Conservation (phyloP, 2,888 invertebrate species). For the Scaptomyza tumidula region DNA sequence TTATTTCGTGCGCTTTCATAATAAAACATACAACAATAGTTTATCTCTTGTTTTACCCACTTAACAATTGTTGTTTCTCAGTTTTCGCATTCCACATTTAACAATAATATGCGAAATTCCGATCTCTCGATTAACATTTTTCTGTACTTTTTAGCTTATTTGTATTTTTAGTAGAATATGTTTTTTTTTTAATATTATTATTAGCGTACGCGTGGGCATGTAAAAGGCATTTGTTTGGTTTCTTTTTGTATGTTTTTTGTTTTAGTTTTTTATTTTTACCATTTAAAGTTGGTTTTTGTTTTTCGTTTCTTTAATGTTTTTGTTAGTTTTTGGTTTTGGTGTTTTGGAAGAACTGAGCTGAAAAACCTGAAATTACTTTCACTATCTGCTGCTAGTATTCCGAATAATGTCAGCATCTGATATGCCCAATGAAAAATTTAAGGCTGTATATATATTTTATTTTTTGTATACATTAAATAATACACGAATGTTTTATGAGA, state of each 20-base stretch:
- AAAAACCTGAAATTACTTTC: slow-evolving; percentile 67
- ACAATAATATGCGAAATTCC: slow-evolving; percentile 47
- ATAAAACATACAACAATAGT: slow-evolving; percentile 77
- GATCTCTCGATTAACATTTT: slow-evolving; percentile 16
- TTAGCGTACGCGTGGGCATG: slow-evolving; percentile 80
- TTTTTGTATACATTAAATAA: slow-evolving; percentile 13
- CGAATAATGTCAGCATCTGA: slow-evolving; percentile 49
- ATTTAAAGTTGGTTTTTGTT: slow-evolving; percentile 27
- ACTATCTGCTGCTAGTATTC: slow-evolving; percentile 47
- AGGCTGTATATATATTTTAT: slow-evolving; percentile 22
- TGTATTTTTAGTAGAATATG: slow-evolving; percentile 18
- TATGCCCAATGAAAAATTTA: slow-evolving; percentile 53
- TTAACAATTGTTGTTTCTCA: slow-evolving; percentile 47
- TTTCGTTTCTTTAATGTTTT: slow-evolving; percentile 21
- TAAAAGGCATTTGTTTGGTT: slow-evolving; percentile 81
- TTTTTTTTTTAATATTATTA: slow-evolving; percentile 10
- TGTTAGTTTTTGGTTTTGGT: slow-evolving; percentile 14
- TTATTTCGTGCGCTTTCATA: slow-evolving; percentile 70
- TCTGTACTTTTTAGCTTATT: slow-evolving; percentile 14
- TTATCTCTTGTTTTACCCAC: slow-evolving; percentile 44
- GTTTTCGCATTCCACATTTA: slow-evolving; percentile 52
- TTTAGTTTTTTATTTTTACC: not conserved
- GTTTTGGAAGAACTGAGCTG: slow-evolving; percentile 69
- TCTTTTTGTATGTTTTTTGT: slow-evolving; percentile 46
- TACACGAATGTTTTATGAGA: slow-evolving; percentile 15